phyloP scores from a whole-genome alignment of 2,113 vertebrate species.

The Eubucco bourcierii region DNA sequence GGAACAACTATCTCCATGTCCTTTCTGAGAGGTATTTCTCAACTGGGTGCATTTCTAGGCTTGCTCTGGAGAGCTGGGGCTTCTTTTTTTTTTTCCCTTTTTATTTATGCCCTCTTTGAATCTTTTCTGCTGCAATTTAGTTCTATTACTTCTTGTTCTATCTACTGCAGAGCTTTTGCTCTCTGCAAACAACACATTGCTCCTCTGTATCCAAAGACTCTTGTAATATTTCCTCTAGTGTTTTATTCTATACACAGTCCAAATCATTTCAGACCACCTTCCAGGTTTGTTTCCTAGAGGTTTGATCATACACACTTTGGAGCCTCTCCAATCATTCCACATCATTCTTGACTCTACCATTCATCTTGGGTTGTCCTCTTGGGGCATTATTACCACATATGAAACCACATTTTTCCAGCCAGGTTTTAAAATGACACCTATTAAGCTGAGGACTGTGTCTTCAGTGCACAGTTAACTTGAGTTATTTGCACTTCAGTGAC shows the following conservation, averaged over 20 bases:
- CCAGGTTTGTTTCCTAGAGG: background rate
- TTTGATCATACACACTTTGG: slow-evolving; percentile 18
- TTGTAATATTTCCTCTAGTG: background rate
- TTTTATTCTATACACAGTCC: background rate
- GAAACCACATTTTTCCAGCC: background rate
- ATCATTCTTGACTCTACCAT: slow-evolving; percentile 4
- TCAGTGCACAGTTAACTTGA: slow-evolving; percentile 31
- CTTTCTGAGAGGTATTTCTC: background rate
- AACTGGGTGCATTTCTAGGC: background rate
- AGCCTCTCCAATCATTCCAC: slow-evolving; percentile 12
- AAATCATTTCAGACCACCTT: background rate
- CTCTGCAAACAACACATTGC: background rate
- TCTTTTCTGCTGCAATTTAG: background rate
- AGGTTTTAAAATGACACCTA: slow-evolving; percentile 29
- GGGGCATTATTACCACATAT: background rate
- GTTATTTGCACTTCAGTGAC: slow-evolving; percentile 29
- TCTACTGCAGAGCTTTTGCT: background rate
- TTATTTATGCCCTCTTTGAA: background rate
- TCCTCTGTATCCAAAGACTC: background rate
- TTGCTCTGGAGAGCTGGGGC: background rate
- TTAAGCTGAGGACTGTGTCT: slow-evolving; percentile 27
- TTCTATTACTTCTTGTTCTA: background rate
- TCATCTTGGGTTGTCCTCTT: slow-evolving; percentile 1
- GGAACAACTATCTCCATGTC: background rate
- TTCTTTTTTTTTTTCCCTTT: background rate